Conservation (phyloP, 2,113 vertebrate genomes). For the Erinaceus europaeus region DNA sequence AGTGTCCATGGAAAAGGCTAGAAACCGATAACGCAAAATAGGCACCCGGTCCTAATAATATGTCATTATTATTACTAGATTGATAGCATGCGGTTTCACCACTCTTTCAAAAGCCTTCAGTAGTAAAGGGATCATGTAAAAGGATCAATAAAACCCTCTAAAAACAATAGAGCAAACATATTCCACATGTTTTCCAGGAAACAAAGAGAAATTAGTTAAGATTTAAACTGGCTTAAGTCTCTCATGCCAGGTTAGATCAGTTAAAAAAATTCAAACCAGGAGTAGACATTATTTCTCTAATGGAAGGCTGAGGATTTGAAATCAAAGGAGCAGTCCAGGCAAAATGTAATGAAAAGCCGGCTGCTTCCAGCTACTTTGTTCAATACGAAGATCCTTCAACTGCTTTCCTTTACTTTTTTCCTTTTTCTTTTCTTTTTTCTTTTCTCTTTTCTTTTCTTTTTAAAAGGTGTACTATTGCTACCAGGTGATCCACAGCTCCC, state of each 20-base stretch:
- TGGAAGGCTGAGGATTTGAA: slow-evolving; percentile 23
- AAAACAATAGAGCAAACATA: slow-evolving; percentile 66
- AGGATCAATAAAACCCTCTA: slow-evolving; percentile 61
- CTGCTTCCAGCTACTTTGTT: background rate
- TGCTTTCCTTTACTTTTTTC: background rate
- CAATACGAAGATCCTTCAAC: background rate
- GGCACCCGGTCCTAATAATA: background rate
- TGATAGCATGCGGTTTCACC: background rate
- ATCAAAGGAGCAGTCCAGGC: background rate
- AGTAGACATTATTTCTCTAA: slow-evolving; percentile 55
- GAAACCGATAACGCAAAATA: background rate
- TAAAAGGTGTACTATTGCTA: no score
- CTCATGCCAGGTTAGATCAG: slow-evolving; percentile 49
- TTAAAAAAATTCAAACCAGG: slow-evolving; percentile 64
- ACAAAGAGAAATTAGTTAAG: slow-evolving; percentile 53
- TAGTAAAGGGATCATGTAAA: slow-evolving; percentile 33
- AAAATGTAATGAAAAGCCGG: background rate
- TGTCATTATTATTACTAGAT: background rate
- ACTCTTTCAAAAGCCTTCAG: slow-evolving; percentile 2
- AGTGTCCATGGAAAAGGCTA: background rate
- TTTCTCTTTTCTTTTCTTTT: no score
- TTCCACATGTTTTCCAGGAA: slow-evolving; percentile 64
- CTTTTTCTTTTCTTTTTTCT: no score
- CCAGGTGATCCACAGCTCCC: no score
- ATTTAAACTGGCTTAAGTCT: slow-evolving; percentile 53